These are phyloP conservation scores for Mionectes macconnelli DNA, from an alignment of 2,113 vertebrate genomes.

Conservation along the genomic window DNA sequence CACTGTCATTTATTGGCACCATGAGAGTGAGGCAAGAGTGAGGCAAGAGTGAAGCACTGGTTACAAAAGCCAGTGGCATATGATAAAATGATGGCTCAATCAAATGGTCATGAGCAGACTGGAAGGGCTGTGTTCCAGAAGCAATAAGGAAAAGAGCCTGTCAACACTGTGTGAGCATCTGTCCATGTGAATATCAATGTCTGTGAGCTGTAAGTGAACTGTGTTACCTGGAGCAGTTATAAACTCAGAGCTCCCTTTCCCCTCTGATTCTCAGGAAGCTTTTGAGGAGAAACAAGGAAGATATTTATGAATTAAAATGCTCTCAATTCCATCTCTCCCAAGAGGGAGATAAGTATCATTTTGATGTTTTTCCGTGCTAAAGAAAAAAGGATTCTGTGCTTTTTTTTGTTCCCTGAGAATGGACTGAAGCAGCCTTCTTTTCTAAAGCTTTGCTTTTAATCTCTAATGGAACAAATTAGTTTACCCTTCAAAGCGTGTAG, in stretches of 20 bases:
- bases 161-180: not conserved
- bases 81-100: slow-evolving; percentile 58
- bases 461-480: not conserved
- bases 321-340: slow-evolving; percentile 13
- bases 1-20: not conserved
- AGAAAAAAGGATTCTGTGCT: not conserved
- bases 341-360: not conserved
- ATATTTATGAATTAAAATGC: slow-evolving; percentile 6
- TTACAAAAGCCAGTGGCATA: slow-evolving; percentile 44
- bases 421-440: not conserved
- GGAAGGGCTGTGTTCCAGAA: slow-evolving; percentile 7
- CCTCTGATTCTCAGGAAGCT: not conserved
- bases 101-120: not conserved
- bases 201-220: slow-evolving; percentile 19
- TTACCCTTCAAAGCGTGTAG: not conserved
- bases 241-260: not conserved
- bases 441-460: not conserved
- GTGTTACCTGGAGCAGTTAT: not conserved
- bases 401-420: not conserved
- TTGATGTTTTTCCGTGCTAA: not conserved
- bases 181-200: not conserved
- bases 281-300: not conserved
- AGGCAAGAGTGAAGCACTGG: slow-evolving; percentile 18
- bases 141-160: not conserved
- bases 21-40: slow-evolving; percentile 19